Percentiles rank a stretch among this genome's conserved stretches.
phyloP scores from a whole-genome alignment of 2,797 vertebrate species.

The Channa striata region DNA sequence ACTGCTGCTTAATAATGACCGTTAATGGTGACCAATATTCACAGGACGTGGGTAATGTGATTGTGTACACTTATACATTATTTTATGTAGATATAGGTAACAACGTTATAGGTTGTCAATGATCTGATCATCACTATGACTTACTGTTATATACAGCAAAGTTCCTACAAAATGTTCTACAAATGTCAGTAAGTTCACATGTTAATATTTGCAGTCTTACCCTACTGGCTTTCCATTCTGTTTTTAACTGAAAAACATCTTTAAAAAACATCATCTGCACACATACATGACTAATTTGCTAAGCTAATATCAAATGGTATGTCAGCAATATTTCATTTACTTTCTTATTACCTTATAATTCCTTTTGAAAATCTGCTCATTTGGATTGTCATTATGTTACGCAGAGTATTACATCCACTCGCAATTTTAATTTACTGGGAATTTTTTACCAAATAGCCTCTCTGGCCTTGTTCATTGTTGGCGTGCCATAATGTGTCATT shows the following conservation, averaged over 20 bases:
- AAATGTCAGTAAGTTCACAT: background rate
- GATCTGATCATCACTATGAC: no score
- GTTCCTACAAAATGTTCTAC: no score
- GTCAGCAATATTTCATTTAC: background rate
- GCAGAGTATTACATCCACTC: background rate
- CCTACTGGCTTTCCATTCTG: background rate
- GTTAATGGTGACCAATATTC: background rate
- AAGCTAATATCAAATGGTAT: background rate
- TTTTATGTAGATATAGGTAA: no score
- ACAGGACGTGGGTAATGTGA: background rate
- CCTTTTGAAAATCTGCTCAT: background rate
- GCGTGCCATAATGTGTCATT: conserved; percentile 1
- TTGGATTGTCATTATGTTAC: conserved; percentile 6
- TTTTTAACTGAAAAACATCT: no score
- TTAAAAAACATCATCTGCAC: background rate
- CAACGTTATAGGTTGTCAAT: no score
- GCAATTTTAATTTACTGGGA: background rate
- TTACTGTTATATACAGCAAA: no score
- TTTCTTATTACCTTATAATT: background rate
- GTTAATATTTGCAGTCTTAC: background rate
- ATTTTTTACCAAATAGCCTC: background rate
- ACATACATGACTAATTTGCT: conserved; percentile 4
- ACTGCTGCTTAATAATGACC: no score
- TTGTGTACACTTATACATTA: background rate
- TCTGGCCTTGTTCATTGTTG: conserved; percentile 11